Evolutionary conservation across 2,888 invertebrate species (phyloP).

Genomic region (Tenodera sinensis): DNA sequence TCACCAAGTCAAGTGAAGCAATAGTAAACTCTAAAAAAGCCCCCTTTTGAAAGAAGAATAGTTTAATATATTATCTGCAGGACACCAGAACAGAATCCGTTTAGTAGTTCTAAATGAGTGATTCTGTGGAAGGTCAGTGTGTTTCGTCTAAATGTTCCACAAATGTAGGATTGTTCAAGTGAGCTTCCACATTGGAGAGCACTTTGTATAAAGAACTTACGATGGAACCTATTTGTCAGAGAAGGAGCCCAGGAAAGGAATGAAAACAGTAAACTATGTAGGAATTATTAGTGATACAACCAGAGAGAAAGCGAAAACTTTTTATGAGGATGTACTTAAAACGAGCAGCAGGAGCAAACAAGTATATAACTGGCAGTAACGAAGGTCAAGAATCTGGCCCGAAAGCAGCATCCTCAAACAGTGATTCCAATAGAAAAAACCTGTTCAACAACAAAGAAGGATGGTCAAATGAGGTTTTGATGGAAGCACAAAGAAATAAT

Average conservation of each 20-base stretch:
- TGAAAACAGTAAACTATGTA: not conserved
- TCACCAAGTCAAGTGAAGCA: too few species aligned
- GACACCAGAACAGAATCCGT: too few species aligned
- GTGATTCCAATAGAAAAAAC: not conserved
- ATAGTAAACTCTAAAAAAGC: too few species aligned
- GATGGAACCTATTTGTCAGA: slow-evolving; percentile 41
- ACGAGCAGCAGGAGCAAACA: not conserved
- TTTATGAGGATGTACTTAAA: slow-evolving; percentile 38
- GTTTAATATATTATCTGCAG: too few species aligned
- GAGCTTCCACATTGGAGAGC: slow-evolving; percentile 33
- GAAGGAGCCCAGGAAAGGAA: slow-evolving; percentile 30
- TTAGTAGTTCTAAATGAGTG: not conserved
- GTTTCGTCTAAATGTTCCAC: not conserved
- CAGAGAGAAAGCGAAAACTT: slow-evolving; percentile 39
- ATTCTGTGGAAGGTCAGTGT: not conserved
- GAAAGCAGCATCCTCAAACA: not conserved
- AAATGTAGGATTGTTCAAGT: not conserved
- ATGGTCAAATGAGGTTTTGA: slow-evolving; percentile 25
- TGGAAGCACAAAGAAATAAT: slow-evolving; percentile 50
- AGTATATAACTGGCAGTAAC: not conserved
- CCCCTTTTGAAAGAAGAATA: too few species aligned
- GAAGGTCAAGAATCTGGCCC: not conserved
- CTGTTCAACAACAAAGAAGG: not conserved
- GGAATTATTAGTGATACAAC: not conserved
- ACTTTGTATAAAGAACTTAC: slow-evolving; percentile 34